Conservation (phyloP, 2,113 vertebrate genomes). For the Stomatorhinus ivindoensis region DNA sequence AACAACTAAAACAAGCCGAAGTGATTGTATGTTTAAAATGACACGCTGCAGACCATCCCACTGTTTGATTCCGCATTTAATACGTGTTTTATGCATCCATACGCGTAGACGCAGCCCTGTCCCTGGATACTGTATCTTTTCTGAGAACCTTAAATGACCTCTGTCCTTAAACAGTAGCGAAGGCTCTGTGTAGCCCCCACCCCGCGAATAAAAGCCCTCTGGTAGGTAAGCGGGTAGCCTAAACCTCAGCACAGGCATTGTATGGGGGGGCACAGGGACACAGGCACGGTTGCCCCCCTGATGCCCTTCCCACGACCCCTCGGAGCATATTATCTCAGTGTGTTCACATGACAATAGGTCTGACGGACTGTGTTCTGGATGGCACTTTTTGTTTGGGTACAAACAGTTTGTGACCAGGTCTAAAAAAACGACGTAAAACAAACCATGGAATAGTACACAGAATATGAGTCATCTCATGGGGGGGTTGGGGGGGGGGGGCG, state of each 20-base stretch:
- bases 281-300: not conserved
- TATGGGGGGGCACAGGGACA: not conserved
- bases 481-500: constrained; percentile 18
- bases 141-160: constrained; percentile 24
- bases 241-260: not conserved
- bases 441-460: constrained; percentile 55
- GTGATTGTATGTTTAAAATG: not conserved
- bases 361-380: not conserved
- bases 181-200: not conserved
- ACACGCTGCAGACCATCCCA: not conserved
- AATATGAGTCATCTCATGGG: constrained; percentile 51
- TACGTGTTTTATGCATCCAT: not conserved
- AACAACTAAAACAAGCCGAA: not conserved
- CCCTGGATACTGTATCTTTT: not conserved
- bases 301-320: not conserved
- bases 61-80: not conserved
- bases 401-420: constrained; percentile 44
- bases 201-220: not conserved
- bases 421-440: constrained; percentile 47
- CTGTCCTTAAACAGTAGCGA: not conserved
- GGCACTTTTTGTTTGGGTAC: constrained; percentile 12
- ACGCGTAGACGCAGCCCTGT: not conserved
- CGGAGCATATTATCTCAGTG: constrained; percentile 29
- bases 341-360: constrained; percentile 49
- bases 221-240: not conserved